Evolutionary conservation across 2,113 vertebrate species (phyloP).

Genomic region (Stegostoma tigrinum): DNA sequence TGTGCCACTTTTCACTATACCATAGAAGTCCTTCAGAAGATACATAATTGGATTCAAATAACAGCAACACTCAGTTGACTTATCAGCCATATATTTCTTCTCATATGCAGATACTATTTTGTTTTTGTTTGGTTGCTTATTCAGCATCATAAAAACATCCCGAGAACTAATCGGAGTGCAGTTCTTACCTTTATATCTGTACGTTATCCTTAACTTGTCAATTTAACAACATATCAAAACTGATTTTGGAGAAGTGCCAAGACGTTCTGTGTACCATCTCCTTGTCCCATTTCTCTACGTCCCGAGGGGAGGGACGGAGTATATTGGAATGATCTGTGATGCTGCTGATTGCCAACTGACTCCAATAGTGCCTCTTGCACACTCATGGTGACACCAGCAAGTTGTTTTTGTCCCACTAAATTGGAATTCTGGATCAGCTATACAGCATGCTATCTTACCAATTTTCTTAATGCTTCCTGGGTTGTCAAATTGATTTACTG

Average conservation of each 20-base stretch:
- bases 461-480: background rate
- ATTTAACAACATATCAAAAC: background rate
- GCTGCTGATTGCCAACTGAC: background rate
- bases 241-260: background rate
- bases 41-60: background rate
- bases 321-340: background rate
- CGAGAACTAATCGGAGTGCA: background rate
- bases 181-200: background rate
- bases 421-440: background rate
- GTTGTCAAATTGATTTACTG: background rate
- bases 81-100: background rate
- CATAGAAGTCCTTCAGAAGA: background rate
- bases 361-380: background rate
- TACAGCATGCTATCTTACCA: background rate
- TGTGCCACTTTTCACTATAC: background rate
- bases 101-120: background rate
- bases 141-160: background rate
- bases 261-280: background rate
- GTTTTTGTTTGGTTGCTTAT: background rate
- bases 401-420: background rate
- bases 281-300: background rate
- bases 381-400: background rate
- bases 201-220: background rate
- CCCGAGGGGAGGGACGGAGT: no score
- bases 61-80: background rate